phyloP scores from a whole-genome alignment of 2,888 invertebrate genomes.

The Biston stratarius region DNA sequence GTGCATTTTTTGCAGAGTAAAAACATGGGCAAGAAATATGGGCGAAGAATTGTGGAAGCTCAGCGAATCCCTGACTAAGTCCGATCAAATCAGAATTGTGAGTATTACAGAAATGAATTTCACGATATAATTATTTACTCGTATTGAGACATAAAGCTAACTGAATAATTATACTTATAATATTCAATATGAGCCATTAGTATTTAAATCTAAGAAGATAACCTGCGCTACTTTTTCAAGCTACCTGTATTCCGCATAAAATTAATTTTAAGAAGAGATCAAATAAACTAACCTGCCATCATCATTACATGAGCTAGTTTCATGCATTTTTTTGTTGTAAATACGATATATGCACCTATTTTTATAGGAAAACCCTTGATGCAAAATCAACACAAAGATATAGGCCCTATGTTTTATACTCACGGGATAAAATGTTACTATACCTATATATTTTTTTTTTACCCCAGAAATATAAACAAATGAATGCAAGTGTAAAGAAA shows the following conservation, averaged over 20 bases:
- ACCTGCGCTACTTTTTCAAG: too few species aligned
- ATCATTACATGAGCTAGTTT: too few species aligned
- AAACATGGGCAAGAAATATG: constrained; percentile 92
- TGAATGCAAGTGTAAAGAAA: constrained; percentile 92
- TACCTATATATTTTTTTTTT: background rate
- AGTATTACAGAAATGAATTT: constrained; percentile 59
- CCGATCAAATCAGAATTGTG: constrained; percentile 91
- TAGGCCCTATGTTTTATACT: background rate
- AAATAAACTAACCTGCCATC: too few species aligned
- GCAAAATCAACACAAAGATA: too few species aligned
- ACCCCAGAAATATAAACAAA: constrained; percentile 90
- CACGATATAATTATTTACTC: background rate
- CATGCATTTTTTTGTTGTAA: too few species aligned
- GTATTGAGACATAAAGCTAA: background rate
- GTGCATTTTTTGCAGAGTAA: constrained; percentile 86
- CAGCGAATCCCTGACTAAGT: constrained; percentile 91
- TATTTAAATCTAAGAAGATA: too few species aligned
- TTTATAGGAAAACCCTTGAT: too few species aligned
- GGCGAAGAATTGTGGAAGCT: constrained; percentile 93
- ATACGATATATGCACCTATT: too few species aligned
- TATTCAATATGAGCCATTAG: too few species aligned
- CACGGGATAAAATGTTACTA: background rate
- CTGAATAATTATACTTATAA: too few species aligned
- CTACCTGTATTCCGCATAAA: too few species aligned
- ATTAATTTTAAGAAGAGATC: too few species aligned